Conservation (phyloP, 2,113 vertebrate genomes). For the Tyrannus savana region DNA sequence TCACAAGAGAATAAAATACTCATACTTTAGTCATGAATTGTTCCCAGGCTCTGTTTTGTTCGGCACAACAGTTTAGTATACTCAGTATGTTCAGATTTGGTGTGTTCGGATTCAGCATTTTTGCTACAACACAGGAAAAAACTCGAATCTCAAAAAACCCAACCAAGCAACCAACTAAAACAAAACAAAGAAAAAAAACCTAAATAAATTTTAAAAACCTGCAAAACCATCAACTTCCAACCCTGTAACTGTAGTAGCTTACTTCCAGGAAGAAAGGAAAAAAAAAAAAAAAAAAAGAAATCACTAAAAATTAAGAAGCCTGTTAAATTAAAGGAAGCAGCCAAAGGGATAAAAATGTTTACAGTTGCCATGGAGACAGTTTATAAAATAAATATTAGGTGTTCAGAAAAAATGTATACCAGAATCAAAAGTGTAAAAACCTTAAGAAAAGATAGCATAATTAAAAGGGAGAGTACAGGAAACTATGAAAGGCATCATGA, state of each 20-base stretch:
- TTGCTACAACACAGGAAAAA: neutral
- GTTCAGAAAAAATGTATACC: neutral
- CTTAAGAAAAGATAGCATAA: neutral
- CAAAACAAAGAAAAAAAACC: neutral
- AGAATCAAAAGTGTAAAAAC: neutral
- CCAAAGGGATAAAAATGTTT: constrained; percentile 18
- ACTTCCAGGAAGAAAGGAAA: neutral
- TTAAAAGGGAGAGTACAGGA: neutral
- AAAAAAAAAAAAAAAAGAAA: too few species aligned
- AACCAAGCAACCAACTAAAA: neutral
- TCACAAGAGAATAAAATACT: neutral
- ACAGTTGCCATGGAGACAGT: neutral
- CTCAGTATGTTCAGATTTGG: neutral
- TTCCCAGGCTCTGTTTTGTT: neutral
- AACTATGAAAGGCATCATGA: neutral
- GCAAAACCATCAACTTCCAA: neutral
- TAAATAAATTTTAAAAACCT: neutral
- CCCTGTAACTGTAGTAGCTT: neutral
- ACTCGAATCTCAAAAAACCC: too few species aligned
- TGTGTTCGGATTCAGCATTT: neutral
- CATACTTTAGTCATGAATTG: neutral
- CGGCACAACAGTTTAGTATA: neutral
- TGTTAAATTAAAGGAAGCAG: neutral
- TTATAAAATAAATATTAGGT: constrained; percentile 29
- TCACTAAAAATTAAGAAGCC: neutral